phyloP scores from a whole-genome alignment of 2,797 vertebrate genomes.

The Chiloscyllium punctatum region DNA sequence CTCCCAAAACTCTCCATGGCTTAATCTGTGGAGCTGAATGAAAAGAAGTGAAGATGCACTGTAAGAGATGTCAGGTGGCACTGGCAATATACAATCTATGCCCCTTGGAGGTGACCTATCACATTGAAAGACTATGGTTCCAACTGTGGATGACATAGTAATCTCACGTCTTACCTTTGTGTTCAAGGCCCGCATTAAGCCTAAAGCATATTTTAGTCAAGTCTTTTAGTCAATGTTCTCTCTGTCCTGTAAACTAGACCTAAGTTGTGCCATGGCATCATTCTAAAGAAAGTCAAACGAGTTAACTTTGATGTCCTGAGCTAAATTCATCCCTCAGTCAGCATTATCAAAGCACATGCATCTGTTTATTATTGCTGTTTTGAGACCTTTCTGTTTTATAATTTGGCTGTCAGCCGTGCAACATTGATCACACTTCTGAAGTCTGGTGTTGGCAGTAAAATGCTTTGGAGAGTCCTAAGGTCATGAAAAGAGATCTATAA shows the following conservation, averaged over 20 bases:
- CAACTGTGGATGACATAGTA: not conserved
- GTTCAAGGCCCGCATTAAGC: not conserved
- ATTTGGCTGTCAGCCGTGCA: not conserved
- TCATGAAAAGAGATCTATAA: not conserved
- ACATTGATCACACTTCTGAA: not conserved
- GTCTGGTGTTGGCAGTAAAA: not conserved
- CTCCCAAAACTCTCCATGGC: not conserved
- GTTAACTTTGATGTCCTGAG: not conserved
- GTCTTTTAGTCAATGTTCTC: not conserved
- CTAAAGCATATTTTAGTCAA: not conserved
- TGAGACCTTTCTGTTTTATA: not conserved
- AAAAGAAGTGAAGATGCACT: not conserved
- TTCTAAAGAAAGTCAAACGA: not conserved
- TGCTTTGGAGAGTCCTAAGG: not conserved
- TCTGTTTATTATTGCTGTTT: not conserved
- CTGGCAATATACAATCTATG: not conserved
- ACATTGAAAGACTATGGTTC: not conserved
- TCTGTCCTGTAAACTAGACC: not conserved
- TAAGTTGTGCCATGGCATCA: not conserved
- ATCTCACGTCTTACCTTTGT: not conserved
- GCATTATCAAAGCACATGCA: not conserved
- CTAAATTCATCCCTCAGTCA: not conserved
- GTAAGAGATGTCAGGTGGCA: not conserved
- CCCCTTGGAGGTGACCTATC: not conserved
- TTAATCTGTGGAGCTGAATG: not conserved